These are phyloP conservation scores for Hydropsyche tenuis DNA, from an alignment of 1,140 invertebrate genomes.

Conservation along the genomic window DNA sequence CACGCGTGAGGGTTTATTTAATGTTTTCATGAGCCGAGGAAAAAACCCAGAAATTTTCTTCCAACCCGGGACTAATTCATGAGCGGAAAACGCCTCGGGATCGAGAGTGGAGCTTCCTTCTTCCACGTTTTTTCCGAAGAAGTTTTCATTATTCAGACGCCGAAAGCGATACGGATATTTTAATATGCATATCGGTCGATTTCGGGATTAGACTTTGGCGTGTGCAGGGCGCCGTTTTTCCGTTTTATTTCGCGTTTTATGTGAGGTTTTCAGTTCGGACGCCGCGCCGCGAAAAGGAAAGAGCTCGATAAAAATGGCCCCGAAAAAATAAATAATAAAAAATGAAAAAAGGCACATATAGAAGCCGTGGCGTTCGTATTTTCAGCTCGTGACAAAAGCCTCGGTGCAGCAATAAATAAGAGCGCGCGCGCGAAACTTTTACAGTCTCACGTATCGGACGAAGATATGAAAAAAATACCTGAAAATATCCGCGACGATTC, in stretches of 20 bases:
- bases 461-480: slow-evolving; percentile 31
- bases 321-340: too few relatives aligned
- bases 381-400: slow-evolving; percentile 21
- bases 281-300: too few relatives aligned
- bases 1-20: too few relatives aligned
- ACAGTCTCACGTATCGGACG: slow-evolving; percentile 13
- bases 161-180: not conserved
- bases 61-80: not conserved
- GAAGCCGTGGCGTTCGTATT: slow-evolving; percentile 14
- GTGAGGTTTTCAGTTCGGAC: too few relatives aligned
- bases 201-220: slow-evolving; percentile 4
- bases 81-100: too few relatives aligned
- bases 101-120: too few relatives aligned
- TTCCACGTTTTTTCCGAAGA: too few relatives aligned
- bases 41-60: too few relatives aligned
- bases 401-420: slow-evolving; percentile 23
- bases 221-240: not conserved
- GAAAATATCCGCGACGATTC: slow-evolving; percentile 29
- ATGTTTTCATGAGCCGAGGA: too few relatives aligned
- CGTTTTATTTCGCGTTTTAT: not conserved
- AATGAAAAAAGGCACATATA: too few relatives aligned
- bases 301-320: too few relatives aligned
- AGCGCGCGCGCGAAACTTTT: slow-evolving; percentile 25
- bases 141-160: too few relatives aligned
- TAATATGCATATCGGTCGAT: slow-evolving; percentile 15